Conservation (phyloP, 2,888 invertebrate species). For the Malacosoma neustria region DNA sequence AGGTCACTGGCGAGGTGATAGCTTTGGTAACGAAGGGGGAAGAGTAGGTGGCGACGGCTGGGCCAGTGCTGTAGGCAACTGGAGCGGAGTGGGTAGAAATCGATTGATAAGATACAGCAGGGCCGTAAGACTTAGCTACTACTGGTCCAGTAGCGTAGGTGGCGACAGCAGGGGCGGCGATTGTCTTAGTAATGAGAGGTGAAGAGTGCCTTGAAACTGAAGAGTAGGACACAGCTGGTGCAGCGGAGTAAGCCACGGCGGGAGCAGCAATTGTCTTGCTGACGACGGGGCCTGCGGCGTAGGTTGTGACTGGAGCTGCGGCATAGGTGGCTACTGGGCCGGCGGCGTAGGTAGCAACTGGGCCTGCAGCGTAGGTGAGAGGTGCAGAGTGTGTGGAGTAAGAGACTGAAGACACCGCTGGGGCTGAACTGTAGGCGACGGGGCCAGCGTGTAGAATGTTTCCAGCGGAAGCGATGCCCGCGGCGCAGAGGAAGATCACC, state of each 20-base stretch:
- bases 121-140: constrained; percentile 34
- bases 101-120: constrained; percentile 32
- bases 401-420: constrained; percentile 24
- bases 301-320: constrained; percentile 18
- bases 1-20: constrained; percentile 19
- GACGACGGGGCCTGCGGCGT: constrained; percentile 24
- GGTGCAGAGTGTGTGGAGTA: background rate
- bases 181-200: constrained; percentile 20
- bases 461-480: constrained; percentile 77
- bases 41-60: constrained; percentile 10
- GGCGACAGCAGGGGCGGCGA: constrained; percentile 22
- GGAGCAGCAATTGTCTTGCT: constrained; percentile 8
- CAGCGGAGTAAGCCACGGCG: constrained; percentile 33
- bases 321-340: too few species aligned
- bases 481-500: constrained; percentile 71
- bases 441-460: constrained; percentile 54
- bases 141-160: constrained; percentile 29
- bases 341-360: constrained; percentile 1
- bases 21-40: constrained; percentile 14
- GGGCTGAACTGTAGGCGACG: constrained; percentile 68
- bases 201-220: constrained; percentile 5
- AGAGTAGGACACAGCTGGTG: constrained; percentile 34
- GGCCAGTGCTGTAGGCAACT: constrained; percentile 25
- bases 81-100: constrained; percentile 46
- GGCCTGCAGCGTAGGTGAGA: background rate